Evolutionary conservation across 2,113 vertebrate species (phyloP).

Genomic region (Corydoras maculifer): DNA sequence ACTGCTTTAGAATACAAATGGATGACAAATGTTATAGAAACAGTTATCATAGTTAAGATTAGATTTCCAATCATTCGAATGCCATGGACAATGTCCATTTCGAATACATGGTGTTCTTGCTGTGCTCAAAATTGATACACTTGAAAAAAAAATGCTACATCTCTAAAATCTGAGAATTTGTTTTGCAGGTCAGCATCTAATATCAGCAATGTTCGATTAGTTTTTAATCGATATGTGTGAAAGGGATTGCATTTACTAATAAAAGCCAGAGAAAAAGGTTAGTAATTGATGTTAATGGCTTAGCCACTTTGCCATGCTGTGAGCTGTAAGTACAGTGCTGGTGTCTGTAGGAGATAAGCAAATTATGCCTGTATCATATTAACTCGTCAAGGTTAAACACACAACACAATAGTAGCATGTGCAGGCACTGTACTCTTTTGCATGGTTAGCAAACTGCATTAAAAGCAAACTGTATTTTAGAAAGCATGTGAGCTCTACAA

Average conservation of each 20-base stretch:
- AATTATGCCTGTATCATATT: conserved; percentile 66
- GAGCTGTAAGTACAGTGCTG: conserved; percentile 54
- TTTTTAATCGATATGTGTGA: conserved; percentile 11
- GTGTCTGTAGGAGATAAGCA: conserved; percentile 71
- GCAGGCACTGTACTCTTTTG: conserved; percentile 46
- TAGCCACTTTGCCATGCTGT: conserved; percentile 55
- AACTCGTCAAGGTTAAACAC: conserved; percentile 73
- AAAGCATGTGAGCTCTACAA: no score
- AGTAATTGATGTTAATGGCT: conserved; percentile 61
- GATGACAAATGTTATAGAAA: no score
- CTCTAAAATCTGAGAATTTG: no score
- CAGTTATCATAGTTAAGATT: no score
- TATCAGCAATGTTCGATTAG: conserved; percentile 7
- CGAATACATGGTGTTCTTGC: background rate
- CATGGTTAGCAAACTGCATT: conserved; percentile 50
- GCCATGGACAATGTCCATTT: no score
- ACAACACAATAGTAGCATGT: conserved; percentile 49
- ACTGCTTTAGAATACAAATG: no score
- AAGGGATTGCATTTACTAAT: background rate
- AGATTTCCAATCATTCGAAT: no score
- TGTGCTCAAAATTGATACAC: background rate
- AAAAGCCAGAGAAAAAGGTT: conserved; percentile 35
- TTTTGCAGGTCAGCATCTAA: background rate
- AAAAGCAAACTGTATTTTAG: background rate
- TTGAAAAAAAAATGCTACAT: background rate